Base-by-base conservation (phyloP, 2,888 invertebrate genomes). In the Cephus runcator region DNA sequence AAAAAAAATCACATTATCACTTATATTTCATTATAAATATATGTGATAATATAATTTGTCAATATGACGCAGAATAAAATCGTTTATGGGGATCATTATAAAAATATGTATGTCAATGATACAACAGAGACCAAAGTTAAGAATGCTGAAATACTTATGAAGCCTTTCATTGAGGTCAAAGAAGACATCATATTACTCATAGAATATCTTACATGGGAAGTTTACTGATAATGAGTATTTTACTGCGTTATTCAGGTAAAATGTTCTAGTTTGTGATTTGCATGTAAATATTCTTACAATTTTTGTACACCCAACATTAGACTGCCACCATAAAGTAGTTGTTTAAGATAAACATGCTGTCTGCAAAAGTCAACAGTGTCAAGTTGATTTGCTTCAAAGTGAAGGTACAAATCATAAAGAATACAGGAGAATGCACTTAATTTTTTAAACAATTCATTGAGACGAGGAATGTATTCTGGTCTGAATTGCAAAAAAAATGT, bases 171-270 rank as follows among this genome's bases (percentile, higher is more conserved):
- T 93, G 95, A 84, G 98, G 98, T 0, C 96, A 98, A 87, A 96
- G 96, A 88, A 93, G 97, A 76, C 96, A 98, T 89, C 94, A 97
- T 74, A 97, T 98, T 93, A 98, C 98, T 0, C 96, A 97, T 86
- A 99, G 99, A 1, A 94, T 95, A 76, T 93, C 99, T 34, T 99
- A 99, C 92, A 95, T 97, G 0, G 98, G 98, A 91, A 99, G 12
- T 99, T 0, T 98, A 98, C 91, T 94, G 99, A 81, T 98, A 98
- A 86, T 99, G 99, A 98, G 98, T 1, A 96, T 99, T 99, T 99
- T 90, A 99, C 97, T 73, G 96, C 99, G 82, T 99, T 76, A 98
- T 98, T 69, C 98, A 97, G 92, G 95, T 94, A 81, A 92, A 93
- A 2, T 83, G 36, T 34, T 34, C 4, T 36, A 12, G 9, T 30